Conservation (phyloP, 2,888 invertebrate genomes). For the Emmelina monodactyla region DNA sequence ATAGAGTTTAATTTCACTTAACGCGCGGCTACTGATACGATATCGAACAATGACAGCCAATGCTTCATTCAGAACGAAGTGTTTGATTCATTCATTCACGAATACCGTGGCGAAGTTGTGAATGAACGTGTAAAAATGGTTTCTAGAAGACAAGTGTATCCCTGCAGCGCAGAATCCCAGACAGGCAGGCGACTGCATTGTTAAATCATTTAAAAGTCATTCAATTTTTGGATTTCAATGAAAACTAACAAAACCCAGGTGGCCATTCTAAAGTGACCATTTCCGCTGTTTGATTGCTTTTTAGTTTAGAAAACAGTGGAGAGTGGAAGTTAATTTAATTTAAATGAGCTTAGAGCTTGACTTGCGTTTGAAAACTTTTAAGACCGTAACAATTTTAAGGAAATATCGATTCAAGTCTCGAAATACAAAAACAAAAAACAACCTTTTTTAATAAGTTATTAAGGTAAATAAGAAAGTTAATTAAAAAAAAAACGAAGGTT, state of each 20-base stretch:
- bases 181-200: constrained; percentile 36
- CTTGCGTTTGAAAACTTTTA: too few relatives aligned
- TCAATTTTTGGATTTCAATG: constrained; percentile 25
- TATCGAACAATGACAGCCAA: constrained; percentile 18
- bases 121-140: constrained; percentile 41
- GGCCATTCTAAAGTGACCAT: constrained; percentile 49
- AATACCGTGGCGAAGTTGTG: constrained; percentile 32
- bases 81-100: constrained; percentile 26
- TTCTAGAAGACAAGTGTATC: constrained; percentile 33
- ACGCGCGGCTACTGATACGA: too few relatives aligned
- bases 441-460: too few relatives aligned
- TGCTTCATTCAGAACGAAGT: constrained; percentile 16
- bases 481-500: too few relatives aligned
- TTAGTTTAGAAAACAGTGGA: constrained; percentile 22
- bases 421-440: too few relatives aligned
- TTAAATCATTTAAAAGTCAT: constrained; percentile 32
- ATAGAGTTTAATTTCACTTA: too few relatives aligned
- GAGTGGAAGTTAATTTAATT: constrained; percentile 11
- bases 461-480: too few relatives aligned
- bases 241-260: constrained; percentile 27
- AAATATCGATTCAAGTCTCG: too few relatives aligned
- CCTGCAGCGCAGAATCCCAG: constrained; percentile 29
- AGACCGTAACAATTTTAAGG: too few relatives aligned
- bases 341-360: too few relatives aligned
- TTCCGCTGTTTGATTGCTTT: constrained; percentile 32